Percentiles rank a stretch among this genome's conserved stretches.
phyloP scores from a whole-genome alignment of 2,113 vertebrate genomes.

The Picathartes gymnocephalus region DNA sequence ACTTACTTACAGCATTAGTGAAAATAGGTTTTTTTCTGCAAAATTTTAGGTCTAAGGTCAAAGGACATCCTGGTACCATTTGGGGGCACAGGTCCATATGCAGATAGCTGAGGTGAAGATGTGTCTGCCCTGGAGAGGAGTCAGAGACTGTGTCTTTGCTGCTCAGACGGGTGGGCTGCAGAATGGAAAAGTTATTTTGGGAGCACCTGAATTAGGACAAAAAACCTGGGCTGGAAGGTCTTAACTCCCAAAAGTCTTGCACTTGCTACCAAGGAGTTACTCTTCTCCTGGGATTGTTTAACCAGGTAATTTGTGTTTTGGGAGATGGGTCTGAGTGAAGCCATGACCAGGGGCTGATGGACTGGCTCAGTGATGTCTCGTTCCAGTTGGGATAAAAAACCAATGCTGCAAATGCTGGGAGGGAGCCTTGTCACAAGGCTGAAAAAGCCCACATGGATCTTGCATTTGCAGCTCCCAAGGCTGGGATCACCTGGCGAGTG shows the following conservation, averaged over 20 bases:
- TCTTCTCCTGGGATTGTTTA: neutral
- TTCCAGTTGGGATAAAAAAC: neutral
- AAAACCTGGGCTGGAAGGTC: neutral
- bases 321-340: neutral
- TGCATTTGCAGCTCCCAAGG: neutral
- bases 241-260: neutral
- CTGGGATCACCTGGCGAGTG: neutral
- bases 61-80: neutral
- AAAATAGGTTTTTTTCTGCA: neutral
- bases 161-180: neutral
- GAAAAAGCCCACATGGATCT: neutral
- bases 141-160: neutral
- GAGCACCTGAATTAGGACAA: neutral
- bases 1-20: neutral
- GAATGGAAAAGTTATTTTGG: neutral
- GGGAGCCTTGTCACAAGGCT: neutral
- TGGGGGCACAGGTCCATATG: fast-evolving
- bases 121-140: neutral
- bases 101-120: neutral
- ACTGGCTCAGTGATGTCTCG: fast-evolving
- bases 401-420: fast-evolving
- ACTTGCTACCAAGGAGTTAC: neutral
- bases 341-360: neutral
- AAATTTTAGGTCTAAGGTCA: neutral
- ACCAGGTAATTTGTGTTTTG: neutral